Base-by-base conservation (phyloP, 1,140 invertebrate species). In the Cheumatopsyche charites region DNA sequence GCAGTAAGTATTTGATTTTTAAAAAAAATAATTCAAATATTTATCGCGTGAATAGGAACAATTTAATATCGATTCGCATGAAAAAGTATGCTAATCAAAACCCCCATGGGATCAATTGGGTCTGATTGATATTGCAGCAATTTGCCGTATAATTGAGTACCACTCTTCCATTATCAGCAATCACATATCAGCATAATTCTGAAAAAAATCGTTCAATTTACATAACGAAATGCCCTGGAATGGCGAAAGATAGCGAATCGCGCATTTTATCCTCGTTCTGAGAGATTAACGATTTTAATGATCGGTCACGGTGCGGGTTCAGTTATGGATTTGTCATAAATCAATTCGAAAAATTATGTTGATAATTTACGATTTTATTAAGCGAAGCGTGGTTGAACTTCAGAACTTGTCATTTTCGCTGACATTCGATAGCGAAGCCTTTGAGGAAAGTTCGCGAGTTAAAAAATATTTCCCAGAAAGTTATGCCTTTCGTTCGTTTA, bases 1-100 rank as follows among this genome's bases (percentile, higher is more conserved):
- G 74, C 68, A 12, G 74, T 75, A 52, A 73, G 62, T 61, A 68
- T 36, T 6, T 42, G 6, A 12, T 1, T 41, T 49, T 67, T 42
- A 43, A 23, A 25, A 17, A 7, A 4, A 11, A 15, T 55, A 58
- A 19, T 25, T 25, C 21, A 69, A 13, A 58, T 1, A 21, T 12
- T 42, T 5, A 9, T 58, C 7, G n/a, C 15, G 23, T 41, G 17
- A 4, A 36, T 63, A 15, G 17, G 7, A 63, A 63, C 13, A 23
- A 42, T 41, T 63, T 21, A 63, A 25, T 58, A 58, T n/a, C 11
- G 55, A 6, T 58, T 25, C 55, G 23, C 5, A 58, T 58, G 21
- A 25, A 58, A 25, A 23, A 21, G 19, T 55, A 55, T 55, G 49
- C 49, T 21, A 55, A 55, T 19, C 15, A 19, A 21, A 23, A 55